Percentiles rank a stretch among this genome's conserved stretches.
Evolutionary conservation across 2,888 invertebrate species (phyloP).

Genomic region (Tenodera sinensis): DNA sequence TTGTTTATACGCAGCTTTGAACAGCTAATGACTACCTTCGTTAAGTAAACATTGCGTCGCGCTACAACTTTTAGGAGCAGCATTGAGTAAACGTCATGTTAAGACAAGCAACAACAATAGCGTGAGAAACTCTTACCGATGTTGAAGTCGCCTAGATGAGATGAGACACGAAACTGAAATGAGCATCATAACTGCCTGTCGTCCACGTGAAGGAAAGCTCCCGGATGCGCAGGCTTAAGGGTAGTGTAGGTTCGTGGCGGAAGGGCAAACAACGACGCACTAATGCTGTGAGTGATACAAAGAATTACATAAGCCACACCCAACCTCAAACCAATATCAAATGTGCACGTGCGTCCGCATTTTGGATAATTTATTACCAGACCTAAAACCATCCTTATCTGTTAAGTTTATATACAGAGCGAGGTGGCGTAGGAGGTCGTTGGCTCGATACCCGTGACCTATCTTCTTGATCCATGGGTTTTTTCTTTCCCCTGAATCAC

Average conservation of each 20-base stretch:
- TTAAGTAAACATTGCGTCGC: not conserved
- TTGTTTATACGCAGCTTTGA: not conserved
- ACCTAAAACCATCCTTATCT: too few relatives aligned
- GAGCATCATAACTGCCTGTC: not conserved
- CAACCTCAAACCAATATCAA: not conserved
- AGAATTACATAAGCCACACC: not conserved
- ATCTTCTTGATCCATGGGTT: too few relatives aligned
- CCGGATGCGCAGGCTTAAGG: not conserved
- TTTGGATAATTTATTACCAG: too few relatives aligned
- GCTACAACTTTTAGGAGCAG: not conserved
- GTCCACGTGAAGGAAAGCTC: not conserved
- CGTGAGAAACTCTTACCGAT: not conserved
- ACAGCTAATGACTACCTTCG: not conserved
- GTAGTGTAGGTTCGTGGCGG: not conserved
- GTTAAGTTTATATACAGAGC: too few relatives aligned
- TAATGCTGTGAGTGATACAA: not conserved
- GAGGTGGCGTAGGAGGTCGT: too few relatives aligned
- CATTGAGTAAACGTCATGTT: not conserved
- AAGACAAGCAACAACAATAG: not conserved
- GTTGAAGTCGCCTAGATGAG: not conserved
- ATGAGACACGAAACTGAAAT: not conserved
- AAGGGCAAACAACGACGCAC: not conserved
- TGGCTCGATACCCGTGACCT: too few relatives aligned
- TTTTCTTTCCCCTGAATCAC: too few relatives aligned
- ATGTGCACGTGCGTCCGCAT: too few relatives aligned